A percentile compares a stretch with the other conserved stretches of the same genome.
Evolutionary conservation across 2,888 invertebrate genomes (phyloP).

Genomic region (Icerya purchasi): DNA sequence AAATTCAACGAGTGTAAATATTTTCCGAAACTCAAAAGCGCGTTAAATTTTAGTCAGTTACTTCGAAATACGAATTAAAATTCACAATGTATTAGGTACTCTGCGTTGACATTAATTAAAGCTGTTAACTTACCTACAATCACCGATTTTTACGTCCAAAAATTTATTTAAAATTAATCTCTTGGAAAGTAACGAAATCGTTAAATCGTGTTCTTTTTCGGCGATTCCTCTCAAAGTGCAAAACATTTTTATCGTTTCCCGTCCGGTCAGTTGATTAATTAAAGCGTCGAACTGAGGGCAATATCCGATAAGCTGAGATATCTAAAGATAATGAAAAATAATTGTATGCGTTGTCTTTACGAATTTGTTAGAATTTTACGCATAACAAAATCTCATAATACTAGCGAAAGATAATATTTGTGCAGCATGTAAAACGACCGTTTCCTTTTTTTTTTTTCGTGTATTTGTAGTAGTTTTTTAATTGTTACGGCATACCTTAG

Average conservation of each 20-base stretch:
- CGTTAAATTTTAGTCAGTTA: no score
- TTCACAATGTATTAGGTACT: not conserved
- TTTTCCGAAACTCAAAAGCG: no score
- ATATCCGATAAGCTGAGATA: slow-evolving; percentile 31
- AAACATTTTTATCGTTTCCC: slow-evolving; percentile 44
- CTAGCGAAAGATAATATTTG: no score
- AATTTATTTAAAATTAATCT: slow-evolving; percentile 13
- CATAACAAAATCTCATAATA: no score
- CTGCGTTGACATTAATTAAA: not conserved
- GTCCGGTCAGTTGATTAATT: slow-evolving; percentile 45
- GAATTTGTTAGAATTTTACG: no score
- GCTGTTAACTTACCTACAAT: slow-evolving; percentile 31
- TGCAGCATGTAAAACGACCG: no score
- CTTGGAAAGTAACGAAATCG: slow-evolving; percentile 13
- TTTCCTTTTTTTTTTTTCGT: no score
- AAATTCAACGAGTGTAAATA: no score
- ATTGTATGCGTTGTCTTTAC: no score
- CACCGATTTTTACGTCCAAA: slow-evolving; percentile 26
- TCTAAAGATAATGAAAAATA: no score
- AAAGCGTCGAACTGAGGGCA: slow-evolving; percentile 58
- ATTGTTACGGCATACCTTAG: no score
- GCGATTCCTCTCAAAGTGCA: slow-evolving; percentile 38
- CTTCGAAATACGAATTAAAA: not conserved
- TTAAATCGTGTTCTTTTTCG: slow-evolving; percentile 10
- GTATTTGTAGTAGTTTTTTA: no score